Conservation (phyloP, 2,888 invertebrate species). For the Drosophila atroscutellata region DNA sequence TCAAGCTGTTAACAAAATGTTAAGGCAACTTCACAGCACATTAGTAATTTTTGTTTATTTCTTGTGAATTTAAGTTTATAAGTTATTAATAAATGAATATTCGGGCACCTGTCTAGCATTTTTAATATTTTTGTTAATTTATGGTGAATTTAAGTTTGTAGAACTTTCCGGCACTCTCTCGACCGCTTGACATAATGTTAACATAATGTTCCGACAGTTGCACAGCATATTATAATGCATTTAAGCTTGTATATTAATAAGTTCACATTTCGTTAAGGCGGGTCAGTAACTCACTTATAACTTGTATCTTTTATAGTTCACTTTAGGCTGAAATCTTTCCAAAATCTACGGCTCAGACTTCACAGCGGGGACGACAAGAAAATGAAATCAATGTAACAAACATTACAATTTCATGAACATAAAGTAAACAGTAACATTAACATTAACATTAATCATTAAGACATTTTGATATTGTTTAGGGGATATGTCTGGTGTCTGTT, state of each 20-base stretch:
- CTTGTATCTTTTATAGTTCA: background rate
- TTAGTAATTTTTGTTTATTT: background rate
- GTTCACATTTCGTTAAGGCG: background rate
- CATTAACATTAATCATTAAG: background rate
- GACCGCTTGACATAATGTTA: background rate
- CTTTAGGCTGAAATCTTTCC: slow-evolving; percentile 27
- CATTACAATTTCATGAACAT: background rate
- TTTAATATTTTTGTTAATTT: background rate
- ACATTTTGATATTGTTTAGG: slow-evolving; percentile 85
- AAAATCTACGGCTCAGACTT: slow-evolving; percentile 28
- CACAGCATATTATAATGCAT: background rate
- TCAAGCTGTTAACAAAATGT: slow-evolving; percentile 40
- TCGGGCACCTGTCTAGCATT: background rate
- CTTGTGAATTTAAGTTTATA: background rate
- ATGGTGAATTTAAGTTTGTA: background rate
- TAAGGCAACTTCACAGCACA: slow-evolving; percentile 19
- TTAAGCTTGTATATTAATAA: background rate
- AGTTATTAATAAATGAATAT: background rate
- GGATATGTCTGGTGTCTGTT: slow-evolving; percentile 90
- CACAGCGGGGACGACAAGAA: slow-evolving; percentile 48
- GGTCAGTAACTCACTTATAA: background rate
- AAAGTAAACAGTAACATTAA: too few species aligned
- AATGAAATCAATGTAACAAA: background rate
- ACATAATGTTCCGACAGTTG: background rate
- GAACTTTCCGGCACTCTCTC: background rate